phyloP scores from a whole-genome alignment of 2,888 invertebrate genomes.

The Habroteleia sp. region DNA sequence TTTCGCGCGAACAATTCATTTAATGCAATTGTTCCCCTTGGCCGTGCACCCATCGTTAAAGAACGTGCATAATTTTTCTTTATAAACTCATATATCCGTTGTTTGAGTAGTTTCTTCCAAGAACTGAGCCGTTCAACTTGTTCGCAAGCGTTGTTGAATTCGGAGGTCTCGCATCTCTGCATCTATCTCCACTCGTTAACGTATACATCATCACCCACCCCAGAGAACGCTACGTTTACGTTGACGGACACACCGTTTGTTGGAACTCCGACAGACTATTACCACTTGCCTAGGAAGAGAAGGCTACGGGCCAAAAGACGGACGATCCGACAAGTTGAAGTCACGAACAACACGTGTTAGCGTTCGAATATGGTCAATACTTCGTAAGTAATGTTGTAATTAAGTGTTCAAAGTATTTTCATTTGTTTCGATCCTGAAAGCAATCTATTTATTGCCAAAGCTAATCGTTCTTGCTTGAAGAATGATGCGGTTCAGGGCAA shows the following conservation, averaged over 20 bases:
- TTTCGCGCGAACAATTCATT: too few relatives aligned
- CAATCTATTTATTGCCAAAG: slow-evolving; percentile 33
- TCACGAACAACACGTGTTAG: slow-evolving; percentile 44
- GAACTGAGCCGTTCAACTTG: slow-evolving; percentile 30
- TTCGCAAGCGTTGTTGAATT: slow-evolving; percentile 29
- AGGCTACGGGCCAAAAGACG: slow-evolving; percentile 39
- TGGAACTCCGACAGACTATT: slow-evolving; percentile 44
- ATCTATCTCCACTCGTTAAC: slow-evolving; percentile 45
- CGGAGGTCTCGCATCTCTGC: slow-evolving; percentile 35
- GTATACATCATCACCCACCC: slow-evolving; percentile 42
- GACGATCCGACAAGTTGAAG: slow-evolving; percentile 41
- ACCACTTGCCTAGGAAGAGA: slow-evolving; percentile 20
- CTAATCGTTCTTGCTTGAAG: slow-evolving; percentile 15
- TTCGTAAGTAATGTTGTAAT: slow-evolving; percentile 34
- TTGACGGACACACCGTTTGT: slow-evolving; percentile 41
- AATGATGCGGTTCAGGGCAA: slow-evolving; percentile 3
- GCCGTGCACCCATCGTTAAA: too few relatives aligned
- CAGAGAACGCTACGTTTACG: slow-evolving; percentile 36
- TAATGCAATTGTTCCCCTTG: too few relatives aligned
- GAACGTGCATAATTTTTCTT: too few relatives aligned
- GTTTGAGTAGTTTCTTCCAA: slow-evolving; percentile 35
- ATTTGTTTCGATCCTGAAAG: slow-evolving; percentile 22
- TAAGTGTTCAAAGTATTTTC: slow-evolving; percentile 26
- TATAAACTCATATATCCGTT: slow-evolving; percentile 25
- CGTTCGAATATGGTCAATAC: slow-evolving; percentile 33